Percentiles rank a stretch among this genome's conserved stretches.
These are phyloP conservation scores for Sphinx pinastri DNA, from an alignment of 2,888 invertebrate species.

Conservation along the genomic window DNA sequence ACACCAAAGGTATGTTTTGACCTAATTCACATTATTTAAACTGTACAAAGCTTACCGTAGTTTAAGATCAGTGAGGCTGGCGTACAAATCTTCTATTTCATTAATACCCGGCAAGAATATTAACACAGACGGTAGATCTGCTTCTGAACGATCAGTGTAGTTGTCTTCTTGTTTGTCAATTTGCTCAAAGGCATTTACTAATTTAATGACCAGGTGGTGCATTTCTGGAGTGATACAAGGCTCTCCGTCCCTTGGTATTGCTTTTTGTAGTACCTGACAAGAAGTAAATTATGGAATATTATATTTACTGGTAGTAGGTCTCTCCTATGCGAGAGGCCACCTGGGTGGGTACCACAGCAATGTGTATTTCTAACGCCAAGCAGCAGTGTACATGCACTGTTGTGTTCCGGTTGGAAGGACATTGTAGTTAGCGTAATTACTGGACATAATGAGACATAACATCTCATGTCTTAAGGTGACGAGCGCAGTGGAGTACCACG, in stretches of 20 bases:
- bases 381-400: too few species aligned
- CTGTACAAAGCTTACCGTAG: conserved; percentile 53
- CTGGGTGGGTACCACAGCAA: too few species aligned
- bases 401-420: too few species aligned
- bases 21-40: too few species aligned
- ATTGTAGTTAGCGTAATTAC: too few species aligned
- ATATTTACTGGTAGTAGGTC: too few species aligned
- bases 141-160: conserved; percentile 50
- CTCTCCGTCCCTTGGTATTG: conserved; percentile 67
- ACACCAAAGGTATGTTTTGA: too few species aligned
- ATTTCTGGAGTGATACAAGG: conserved; percentile 85
- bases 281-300: not conserved
- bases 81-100: conserved; percentile 91
- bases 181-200: conserved; percentile 86
- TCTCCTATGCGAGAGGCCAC: too few species aligned
- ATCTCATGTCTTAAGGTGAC: too few species aligned
- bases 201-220: conserved; percentile 84
- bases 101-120: conserved; percentile 95
- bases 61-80: conserved; percentile 55
- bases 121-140: conserved; percentile 87
- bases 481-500: too few species aligned
- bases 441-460: too few species aligned
- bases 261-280: conserved; percentile 70
- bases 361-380: too few species aligned
- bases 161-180: conserved; percentile 82